Base-by-base conservation (phyloP, 2,113 vertebrate species). In the Tretioscincus oriximinensis region DNA sequence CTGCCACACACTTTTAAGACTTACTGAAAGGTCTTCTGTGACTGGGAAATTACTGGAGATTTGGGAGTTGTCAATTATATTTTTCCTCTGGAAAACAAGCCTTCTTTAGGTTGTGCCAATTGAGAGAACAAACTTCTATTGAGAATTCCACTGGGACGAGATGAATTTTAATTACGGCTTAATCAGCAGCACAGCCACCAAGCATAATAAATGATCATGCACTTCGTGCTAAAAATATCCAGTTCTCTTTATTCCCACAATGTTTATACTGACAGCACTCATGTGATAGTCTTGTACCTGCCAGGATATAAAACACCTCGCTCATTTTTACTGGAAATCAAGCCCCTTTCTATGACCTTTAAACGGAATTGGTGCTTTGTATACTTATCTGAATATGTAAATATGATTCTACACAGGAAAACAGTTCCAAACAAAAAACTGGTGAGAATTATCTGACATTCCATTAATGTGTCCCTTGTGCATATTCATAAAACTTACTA, bases 181-280 rank as follows among this genome's bases (percentile, higher is more conserved):
- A 98, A 97, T 99, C 96, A 98, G 97, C 97, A 98, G 97, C 97
- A 97, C 96, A 98, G 97, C 98, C 97, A 99, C 98, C 97, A 98
- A 98, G 98, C 98, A 98, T 98, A 97, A 81, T 98, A 98, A 99
- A 99, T 98, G 97, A 97, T 98, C 98, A 99, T 99, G 98, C 98
- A 97, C 97, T 93, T 98, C 97, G 97, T 99, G 98, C 97, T 98
- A 98, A 98, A 97, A 98, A 98, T 96, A 97, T 95, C 97, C 96
- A 95, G 95, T 95, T 95, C 96, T 96, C 96, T 96, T 95, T 96
- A 96, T 94, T 95, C 95, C 94, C 96, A 95, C 95, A 96, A 96
- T 93, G 96, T 90, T 95, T 94, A 96, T 96, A 96, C 96, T 96
- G 96, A 97, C 96, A 98, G 96, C 96, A 97, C 97, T 98, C 97